Conservation (phyloP, 2,888 invertebrate genomes). For the Mellilla xanthometata region DNA sequence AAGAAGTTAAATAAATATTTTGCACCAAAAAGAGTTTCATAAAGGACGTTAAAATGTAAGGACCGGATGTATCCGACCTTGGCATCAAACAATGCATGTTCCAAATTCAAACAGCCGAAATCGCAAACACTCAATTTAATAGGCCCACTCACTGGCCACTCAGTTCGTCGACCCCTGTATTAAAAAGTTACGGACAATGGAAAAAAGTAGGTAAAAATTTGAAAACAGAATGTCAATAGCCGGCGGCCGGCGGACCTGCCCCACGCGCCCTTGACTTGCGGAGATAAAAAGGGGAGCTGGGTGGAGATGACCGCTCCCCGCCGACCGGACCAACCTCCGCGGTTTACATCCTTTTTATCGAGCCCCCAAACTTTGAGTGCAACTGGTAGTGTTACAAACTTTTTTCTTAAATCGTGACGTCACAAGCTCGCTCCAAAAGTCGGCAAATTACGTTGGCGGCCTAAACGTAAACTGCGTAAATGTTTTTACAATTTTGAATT, state of each 20-base stretch:
- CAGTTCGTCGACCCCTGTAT: constrained; percentile 71
- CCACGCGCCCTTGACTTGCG: constrained; percentile 81
- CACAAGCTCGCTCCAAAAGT: neutral
- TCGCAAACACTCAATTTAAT: constrained; percentile 49
- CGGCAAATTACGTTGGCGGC: neutral
- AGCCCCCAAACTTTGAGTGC: constrained; percentile 56
- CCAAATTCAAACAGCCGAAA: constrained; percentile 41
- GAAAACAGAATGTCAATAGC: constrained; percentile 82
- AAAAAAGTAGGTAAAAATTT: constrained; percentile 79
- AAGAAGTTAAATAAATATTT: too few species aligned
- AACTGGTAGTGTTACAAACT: constrained; percentile 50
- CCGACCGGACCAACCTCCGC: constrained; percentile 61
- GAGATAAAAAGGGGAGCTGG: constrained; percentile 65
- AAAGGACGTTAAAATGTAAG: constrained; percentile 1
- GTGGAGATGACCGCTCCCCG: constrained; percentile 73
- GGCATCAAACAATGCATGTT: constrained; percentile 30
- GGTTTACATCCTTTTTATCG: constrained; percentile 67
- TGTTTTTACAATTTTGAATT: too few species aligned
- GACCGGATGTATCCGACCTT: constrained; percentile 10
- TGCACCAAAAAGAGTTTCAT: too few species aligned
- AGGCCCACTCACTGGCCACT: constrained; percentile 60
- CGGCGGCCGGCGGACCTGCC: constrained; percentile 79
- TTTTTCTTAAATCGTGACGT: constrained; percentile 22
- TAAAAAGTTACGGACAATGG: constrained; percentile 81
- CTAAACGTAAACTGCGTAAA: neutral